phyloP scores from a whole-genome alignment of 2,797 vertebrate genomes.

The Sylvilagus floridanus region DNA sequence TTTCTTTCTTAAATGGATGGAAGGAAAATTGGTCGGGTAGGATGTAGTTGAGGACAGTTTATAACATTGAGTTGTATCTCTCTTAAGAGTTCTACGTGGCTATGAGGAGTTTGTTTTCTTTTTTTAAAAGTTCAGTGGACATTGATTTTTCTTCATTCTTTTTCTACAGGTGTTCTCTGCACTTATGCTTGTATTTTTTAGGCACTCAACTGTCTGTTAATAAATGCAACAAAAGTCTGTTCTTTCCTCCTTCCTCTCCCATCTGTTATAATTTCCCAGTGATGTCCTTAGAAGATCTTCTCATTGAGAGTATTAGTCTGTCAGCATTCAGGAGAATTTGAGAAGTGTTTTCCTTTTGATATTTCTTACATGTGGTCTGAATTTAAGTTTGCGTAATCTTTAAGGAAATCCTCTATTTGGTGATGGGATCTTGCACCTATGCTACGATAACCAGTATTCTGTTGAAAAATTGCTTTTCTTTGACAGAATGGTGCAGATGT shows the following conservation, averaged over 20 bases:
- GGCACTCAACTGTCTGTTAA: constrained; percentile 54
- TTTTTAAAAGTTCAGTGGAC: constrained; percentile 62
- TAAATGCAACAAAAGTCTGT: constrained; percentile 72
- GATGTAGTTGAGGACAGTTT: background rate
- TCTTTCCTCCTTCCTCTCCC: constrained; percentile 62
- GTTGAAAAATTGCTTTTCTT: background rate
- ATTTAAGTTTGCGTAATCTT: constrained; percentile 14
- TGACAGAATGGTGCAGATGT: constrained; percentile 94
- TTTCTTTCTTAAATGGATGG: background rate
- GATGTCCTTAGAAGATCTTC: constrained; percentile 67
- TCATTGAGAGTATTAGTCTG: constrained; percentile 46
- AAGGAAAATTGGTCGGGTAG: background rate
- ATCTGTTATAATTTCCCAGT: constrained; percentile 67
- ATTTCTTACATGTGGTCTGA: constrained; percentile 29
- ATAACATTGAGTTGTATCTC: background rate
- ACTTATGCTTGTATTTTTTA: constrained; percentile 47
- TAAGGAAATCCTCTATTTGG: constrained; percentile 33
- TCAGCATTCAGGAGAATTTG: constrained; percentile 54
- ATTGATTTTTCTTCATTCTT: constrained; percentile 61
- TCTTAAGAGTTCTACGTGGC: constrained; percentile 20
- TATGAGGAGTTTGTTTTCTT: constrained; percentile 56
- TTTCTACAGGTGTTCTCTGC: constrained; percentile 69
- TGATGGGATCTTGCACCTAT: constrained; percentile 36
- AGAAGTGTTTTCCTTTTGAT: constrained; percentile 54
- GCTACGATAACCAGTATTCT: background rate